Base-by-base conservation (phyloP, 1,140 invertebrate genomes). In the Pseudoatta argentina region DNA sequence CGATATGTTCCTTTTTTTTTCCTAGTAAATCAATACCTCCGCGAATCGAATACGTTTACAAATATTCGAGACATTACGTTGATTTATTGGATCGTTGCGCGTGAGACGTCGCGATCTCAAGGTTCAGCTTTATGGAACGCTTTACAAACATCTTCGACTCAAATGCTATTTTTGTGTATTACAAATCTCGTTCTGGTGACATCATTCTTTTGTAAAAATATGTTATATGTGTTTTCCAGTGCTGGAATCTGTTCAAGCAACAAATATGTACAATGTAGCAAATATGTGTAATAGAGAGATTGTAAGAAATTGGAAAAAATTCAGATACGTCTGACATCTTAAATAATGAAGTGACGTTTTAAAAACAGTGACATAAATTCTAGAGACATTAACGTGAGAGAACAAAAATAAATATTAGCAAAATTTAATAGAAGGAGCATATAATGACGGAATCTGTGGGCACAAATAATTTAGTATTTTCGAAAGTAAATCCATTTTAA, bases 11-110 rank as follows among this genome's bases (percentile, higher is more conserved):
- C 21, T 27, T 12, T 39, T 30, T 44, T 67, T 67, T 39, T 2
- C 8, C 64, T 21, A 14, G 64, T 21, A 39, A 44, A 67, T 66
- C 63, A 66, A 66, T 34, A 66, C 34, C 18, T 12, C 16, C n/a
- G 1, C 10, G 8, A 21, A 39, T 2, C 4, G 27, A 44, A 21
- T 14, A 39, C 10, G 34, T 66, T 66, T 12, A n/a, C 64, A 34
- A 44, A 12, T 24, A 51, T 51, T 51, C 44, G 21, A 14, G 21
- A 10, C 6, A 10, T 44, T 44, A 14, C 66, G 34, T 67, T 27
- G 21, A 69, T 69, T 69, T 51, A 51, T 69, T 3, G 34, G 34
- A 67, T 14, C 64, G 34, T 67, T 44, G 64, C n/a, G 64, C 10
- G 30, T 21, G 64, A 67, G 34, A 67, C 34, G 14, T 18, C 64